Conservation (phyloP, 2,113 vertebrate species). For the Tachuris rubrigastra region DNA sequence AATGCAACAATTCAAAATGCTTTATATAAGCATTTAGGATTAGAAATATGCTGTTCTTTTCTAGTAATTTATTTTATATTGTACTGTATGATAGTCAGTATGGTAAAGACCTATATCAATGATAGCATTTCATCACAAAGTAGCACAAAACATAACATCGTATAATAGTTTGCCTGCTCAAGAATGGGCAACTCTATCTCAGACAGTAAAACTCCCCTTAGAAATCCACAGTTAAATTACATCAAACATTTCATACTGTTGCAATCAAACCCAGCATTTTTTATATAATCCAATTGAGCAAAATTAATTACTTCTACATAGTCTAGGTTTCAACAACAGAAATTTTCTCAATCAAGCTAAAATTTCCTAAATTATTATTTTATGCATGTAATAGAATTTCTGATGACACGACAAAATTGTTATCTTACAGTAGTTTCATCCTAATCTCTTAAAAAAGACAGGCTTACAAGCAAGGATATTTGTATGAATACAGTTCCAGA, state of each 20-base stretch:
- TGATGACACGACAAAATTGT: background rate
- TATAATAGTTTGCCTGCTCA: background rate
- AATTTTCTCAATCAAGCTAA: background rate
- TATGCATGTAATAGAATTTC: background rate
- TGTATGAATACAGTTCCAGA: background rate
- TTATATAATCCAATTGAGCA: slow-evolving; percentile 39
- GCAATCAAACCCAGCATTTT: background rate
- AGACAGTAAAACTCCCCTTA: background rate
- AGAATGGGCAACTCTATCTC: slow-evolving; percentile 21
- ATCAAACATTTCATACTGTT: background rate
- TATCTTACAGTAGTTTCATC: background rate
- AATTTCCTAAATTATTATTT: background rate
- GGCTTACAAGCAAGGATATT: background rate
- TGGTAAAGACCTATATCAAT: slow-evolving; percentile 51
- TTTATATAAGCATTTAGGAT: slow-evolving; percentile 39
- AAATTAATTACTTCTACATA: slow-evolving; percentile 35
- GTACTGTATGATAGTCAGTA: slow-evolving; percentile 22
- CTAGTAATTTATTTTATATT: slow-evolving; percentile 59
- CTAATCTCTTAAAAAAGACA: background rate
- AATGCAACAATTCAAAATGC: slow-evolving; percentile 39
- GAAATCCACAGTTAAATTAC: slow-evolving; percentile 35
- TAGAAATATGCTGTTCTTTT: slow-evolving; percentile 53
- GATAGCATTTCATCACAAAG: slow-evolving; percentile 52
- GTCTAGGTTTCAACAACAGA: background rate
- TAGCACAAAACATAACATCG: background rate